phyloP scores from a whole-genome alignment of 1,140 invertebrate species.

The Trichoplusia ni region DNA sequence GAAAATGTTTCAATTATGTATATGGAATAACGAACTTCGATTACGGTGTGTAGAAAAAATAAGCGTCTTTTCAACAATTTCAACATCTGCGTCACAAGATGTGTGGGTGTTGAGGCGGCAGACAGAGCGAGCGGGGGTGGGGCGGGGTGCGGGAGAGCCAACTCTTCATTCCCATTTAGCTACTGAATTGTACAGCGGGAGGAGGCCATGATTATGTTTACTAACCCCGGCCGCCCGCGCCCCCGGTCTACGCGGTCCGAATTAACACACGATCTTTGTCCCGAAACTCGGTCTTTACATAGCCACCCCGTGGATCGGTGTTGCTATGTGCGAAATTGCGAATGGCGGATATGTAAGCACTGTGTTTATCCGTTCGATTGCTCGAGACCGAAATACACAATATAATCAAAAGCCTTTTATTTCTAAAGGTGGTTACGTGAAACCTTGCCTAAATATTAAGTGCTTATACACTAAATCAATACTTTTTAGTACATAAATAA shows the following conservation, averaged over 20 bases:
- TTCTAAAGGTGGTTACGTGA: not conserved
- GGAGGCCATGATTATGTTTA: conserved; percentile 78
- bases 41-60: conserved; percentile 13
- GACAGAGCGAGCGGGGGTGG: conserved; percentile 60
- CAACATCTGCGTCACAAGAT: conserved; percentile 62
- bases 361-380: conserved; percentile 19
- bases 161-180: conserved; percentile 76
- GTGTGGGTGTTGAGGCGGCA: conserved; percentile 61
- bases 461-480: no score
- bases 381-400: conserved; percentile 10
- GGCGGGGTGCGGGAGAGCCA: conserved; percentile 43
- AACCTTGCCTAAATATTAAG: not conserved
- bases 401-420: not conserved
- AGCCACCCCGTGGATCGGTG: conserved; percentile 26
- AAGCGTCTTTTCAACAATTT: conserved; percentile 41
- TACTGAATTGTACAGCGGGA: conserved; percentile 74
- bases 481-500: no score
- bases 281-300: conserved; percentile 41
- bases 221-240: conserved; percentile 62
- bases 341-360: conserved; percentile 20
- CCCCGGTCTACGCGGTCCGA: conserved; percentile 61
- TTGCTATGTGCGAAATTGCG: conserved; percentile 33
- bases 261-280: conserved; percentile 75
- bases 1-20: not conserved
- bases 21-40: conserved; percentile 11